Base-by-base conservation (phyloP, 1,140 invertebrate genomes). In the Conus ventricosus region DNA sequence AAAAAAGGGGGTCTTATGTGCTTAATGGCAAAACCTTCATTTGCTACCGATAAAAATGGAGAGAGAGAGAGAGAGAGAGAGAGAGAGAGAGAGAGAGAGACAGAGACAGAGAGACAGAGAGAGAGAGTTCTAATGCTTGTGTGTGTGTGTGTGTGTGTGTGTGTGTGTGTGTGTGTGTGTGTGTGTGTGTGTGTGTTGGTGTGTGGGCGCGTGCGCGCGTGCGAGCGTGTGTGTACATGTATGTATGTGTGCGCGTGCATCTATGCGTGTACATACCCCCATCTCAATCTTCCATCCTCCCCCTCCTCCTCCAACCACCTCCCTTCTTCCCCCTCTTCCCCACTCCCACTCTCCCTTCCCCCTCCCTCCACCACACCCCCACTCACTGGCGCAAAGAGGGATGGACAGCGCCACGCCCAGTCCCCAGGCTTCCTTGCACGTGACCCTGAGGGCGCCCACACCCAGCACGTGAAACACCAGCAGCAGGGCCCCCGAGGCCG, bases 351-450 rank as follows among this genome's bases (percentile, higher is more conserved):
- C 25, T 67, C 27, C 53, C 39, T 25, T 10, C 83, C 67, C 25
- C 23, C 55, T 51, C 39, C 39, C 54, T 6, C 53, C 55, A 20
- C 57, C 54, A 83, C 23, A 63, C 27, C 17, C 39, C 39, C 39
- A 51, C 67, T 96, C 96, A 99, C 98, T 97, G 95, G 98, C 98
- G 88, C 98, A 99, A 88, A 98, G 97, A 85, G 98, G 98, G 91
- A 99, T 97, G 80, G 98, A 97, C 84, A 98, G 97, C 90, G 98
- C 98, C 87, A 99, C 96, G 91, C 98, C 98, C 82, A 99, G 96
- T 51, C 98, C 98, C 75, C 98, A 97, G 95, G 99, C 99, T 90
- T 98, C 96, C 95, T 98, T 98, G 95, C 98, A 99, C 4, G 98
- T 99, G 85, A 98, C 96, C 81, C 97, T 97, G 87, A 98, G 97